Evolutionary conservation across 2,797 vertebrate species (phyloP).

Genomic region (Anomalospiza imberbis): DNA sequence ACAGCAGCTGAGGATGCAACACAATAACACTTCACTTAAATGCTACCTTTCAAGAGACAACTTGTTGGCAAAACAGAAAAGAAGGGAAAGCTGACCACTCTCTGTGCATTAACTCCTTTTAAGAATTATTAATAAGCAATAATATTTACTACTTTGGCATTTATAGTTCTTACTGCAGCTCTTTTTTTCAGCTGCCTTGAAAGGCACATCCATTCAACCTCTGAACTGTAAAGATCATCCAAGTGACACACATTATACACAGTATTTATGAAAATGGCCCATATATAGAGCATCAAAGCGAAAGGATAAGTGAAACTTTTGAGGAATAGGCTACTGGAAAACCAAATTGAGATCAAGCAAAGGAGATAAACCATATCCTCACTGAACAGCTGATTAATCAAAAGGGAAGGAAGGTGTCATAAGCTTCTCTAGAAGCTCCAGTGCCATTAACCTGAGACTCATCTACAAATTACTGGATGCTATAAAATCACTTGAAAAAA

Average conservation of each 20-base stretch:
- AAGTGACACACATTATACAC: not conserved
- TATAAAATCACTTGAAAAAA: not conserved
- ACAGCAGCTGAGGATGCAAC: not conserved
- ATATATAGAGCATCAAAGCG: not conserved
- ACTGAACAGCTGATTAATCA: not conserved
- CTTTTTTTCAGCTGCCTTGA: not conserved
- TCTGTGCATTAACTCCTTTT: not conserved
- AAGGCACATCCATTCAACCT: not conserved
- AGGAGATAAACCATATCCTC: not conserved
- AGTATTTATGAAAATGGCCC: not conserved
- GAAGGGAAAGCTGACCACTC: not conserved
- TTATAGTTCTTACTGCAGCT: not conserved
- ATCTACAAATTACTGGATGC: not conserved
- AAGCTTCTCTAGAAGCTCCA: not conserved
- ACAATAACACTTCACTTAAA: not conserved
- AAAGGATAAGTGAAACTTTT: not conserved
- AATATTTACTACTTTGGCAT: not conserved
- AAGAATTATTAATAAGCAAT: not conserved
- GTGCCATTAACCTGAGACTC: not conserved
- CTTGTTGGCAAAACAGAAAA: not conserved
- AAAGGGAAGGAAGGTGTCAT: not conserved
- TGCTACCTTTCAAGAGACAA: not conserved
- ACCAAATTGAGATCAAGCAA: not conserved
- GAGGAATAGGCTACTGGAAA: not conserved
- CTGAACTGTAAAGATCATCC: not conserved